Percentiles rank a stretch among this genome's conserved stretches.
phyloP scores from a whole-genome alignment of 2,888 invertebrate genomes.

The Sylvicola fuscatus region DNA sequence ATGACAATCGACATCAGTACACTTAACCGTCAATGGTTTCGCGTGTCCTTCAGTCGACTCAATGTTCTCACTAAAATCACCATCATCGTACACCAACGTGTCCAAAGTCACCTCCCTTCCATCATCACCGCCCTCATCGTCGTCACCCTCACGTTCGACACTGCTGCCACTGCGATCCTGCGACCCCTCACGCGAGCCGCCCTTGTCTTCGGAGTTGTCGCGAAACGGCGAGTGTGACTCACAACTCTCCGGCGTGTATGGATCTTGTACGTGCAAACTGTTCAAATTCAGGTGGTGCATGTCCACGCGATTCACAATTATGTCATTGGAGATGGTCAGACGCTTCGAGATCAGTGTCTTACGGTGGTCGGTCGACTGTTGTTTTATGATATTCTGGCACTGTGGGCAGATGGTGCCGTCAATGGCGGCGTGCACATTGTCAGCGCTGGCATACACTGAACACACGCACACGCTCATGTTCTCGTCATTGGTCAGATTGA shows the following conservation, averaged over 20 bases:
- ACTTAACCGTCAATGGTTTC: not conserved
- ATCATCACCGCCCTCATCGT: constrained; percentile 3
- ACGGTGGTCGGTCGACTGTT: constrained; percentile 15
- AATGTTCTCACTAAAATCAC: constrained; percentile 3
- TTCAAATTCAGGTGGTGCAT: constrained; percentile 24
- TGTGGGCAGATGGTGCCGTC: constrained; percentile 15
- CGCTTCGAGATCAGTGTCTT: constrained; percentile 19
- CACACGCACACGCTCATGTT: constrained; percentile 20
- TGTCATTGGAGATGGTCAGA: constrained; percentile 18
- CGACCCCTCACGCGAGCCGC: constrained; percentile 12
- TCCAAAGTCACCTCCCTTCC: too few relatives aligned
- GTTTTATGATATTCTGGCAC: constrained; percentile 19
- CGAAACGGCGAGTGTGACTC: constrained; percentile 53
- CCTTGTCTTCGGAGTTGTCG: constrained; percentile 22
- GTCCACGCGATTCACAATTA: constrained; percentile 34
- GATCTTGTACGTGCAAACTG: constrained; percentile 26
- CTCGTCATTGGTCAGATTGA: constrained; percentile 32
- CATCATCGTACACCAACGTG: constrained; percentile 6
- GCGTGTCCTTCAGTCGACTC: constrained; percentile 2
- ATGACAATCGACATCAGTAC: constrained; percentile 6
- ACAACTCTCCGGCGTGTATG: constrained; percentile 65
- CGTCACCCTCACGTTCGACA: constrained; percentile 16
- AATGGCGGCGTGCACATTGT: constrained; percentile 5
- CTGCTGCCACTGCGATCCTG: constrained; percentile 10
- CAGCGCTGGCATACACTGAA: constrained; percentile 8